These are phyloP conservation scores for Cydia splendana DNA, from an alignment of 1,140 invertebrate genomes.

Conservation along the genomic window DNA sequence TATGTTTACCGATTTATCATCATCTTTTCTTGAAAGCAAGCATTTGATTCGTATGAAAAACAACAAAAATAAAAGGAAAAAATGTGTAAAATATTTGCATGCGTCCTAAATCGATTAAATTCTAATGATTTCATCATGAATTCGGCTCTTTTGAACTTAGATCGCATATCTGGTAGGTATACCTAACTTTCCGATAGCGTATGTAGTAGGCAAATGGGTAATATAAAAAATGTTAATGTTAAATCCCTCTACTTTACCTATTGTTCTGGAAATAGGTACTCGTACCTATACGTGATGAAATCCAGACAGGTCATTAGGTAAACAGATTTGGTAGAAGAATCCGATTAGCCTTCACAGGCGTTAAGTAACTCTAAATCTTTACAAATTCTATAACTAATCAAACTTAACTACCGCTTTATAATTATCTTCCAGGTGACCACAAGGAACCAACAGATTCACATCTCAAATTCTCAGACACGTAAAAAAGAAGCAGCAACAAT, in stretches of 20 bases:
- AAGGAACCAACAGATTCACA: conserved; percentile 13
- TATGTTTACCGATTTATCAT: no score
- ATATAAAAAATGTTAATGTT: background rate
- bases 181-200: conserved; percentile 4
- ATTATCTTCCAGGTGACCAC: background rate
- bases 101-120: no score
- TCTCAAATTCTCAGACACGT: conserved; percentile 33
- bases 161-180: background rate
- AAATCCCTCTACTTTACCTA: background rate
- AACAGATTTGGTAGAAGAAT: no score
- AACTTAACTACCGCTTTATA: background rate
- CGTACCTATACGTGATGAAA: no score
- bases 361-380: background rate
- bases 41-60: no score
- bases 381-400: background rate
- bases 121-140: background rate
- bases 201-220: background rate
- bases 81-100: no score
- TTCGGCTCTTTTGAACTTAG: conserved; percentile 10
- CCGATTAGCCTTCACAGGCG: no score
- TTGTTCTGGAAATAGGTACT: no score
- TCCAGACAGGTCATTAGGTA: no score
- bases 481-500: conserved; percentile 39
- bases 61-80: no score
- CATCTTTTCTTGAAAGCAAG: no score